Base-by-base conservation (phyloP, 1,140 invertebrate genomes). In the Hyphantria cunea region DNA sequence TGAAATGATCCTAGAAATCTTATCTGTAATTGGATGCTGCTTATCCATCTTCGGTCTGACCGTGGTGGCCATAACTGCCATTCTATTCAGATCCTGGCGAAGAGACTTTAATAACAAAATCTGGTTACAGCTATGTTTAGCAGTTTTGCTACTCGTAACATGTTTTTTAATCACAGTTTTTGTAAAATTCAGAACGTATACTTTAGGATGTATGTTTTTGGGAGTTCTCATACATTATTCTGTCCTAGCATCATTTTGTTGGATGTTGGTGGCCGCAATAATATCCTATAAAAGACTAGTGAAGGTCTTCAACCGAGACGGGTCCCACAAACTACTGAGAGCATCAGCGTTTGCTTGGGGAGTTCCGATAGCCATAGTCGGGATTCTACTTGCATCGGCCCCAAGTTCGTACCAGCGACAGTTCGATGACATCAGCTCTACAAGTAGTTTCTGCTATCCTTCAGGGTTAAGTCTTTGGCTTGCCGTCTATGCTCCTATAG, bases 201-300 rank as follows among this genome's bases (percentile, higher is more conserved):
- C 71, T 14, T 58, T 82, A 0, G 15, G 60, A 11, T 92, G 92
- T 64, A 83, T 92, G 76, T 50, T 87, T 14, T 48, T 84, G 13
- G 92, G 91, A 4, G 78, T 90, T 0, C 15, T 78, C 6, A 52
- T 92, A 15, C 92, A 92, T 61, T 92, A 92, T 66, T 79, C 87
- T 1, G 81, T 91, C 11, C 50, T 92, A 4, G 70, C 89, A 0
- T 91, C 91, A 0, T 92, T 92, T 70, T 90, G 86, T 60, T 92
- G 92, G 92, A 92, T 92, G 92, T 65, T 92, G 14, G 86, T 92
- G 0, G 87, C 91, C 6, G 92, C 91, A 8, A 71, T 91, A 0
- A 48, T 92, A 6, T 91, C 91, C 7, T 92, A 92, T 63, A 71
- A 87, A 44, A 69, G 91, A 53, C 64, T 92, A 11, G 91, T 92